These are phyloP conservation scores for Erpornis zantholeuca DNA, from an alignment of 2,113 vertebrate species.

Conservation along the genomic window DNA sequence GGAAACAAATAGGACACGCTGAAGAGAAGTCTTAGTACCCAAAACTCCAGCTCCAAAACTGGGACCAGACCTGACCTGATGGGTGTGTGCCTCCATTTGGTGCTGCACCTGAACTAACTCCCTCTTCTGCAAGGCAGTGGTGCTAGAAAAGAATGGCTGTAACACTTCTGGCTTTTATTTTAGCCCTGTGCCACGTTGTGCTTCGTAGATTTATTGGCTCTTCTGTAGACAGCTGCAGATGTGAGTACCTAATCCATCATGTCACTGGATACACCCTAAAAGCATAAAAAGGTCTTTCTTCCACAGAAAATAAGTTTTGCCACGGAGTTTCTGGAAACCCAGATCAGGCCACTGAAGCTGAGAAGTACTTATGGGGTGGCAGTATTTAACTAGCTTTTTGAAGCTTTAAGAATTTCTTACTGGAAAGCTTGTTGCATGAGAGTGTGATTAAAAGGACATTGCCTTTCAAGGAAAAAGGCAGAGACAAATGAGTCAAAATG, in stretches of 20 bases:
- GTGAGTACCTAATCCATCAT: not conserved
- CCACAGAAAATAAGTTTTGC: not conserved
- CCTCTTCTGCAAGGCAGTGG: fast-evolving
- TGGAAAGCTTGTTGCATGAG: not conserved
- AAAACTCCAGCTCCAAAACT: not conserved
- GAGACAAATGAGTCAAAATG: conserved; percentile 29
- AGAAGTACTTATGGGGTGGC: not conserved
- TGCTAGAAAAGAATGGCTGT: not conserved
- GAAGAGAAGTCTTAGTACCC: not conserved
- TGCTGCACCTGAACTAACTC: not conserved
- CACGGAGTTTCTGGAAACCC: not conserved
- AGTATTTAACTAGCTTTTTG: not conserved
- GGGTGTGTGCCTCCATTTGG: not conserved
- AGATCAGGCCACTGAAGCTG: not conserved
- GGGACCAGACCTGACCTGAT: not conserved
- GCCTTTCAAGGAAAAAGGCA: conserved; percentile 23
- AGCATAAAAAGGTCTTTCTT: not conserved
- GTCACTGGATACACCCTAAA: not conserved
- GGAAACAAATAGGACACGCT: not conserved
- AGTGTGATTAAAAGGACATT: not conserved
- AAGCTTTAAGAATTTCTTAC: not conserved
- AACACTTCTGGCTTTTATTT: not conserved
- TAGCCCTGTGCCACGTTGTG: fast-evolving
- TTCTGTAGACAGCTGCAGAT: not conserved
- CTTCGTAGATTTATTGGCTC: not conserved